Evolutionary conservation across 2,113 vertebrate species (phyloP), one percentile per base, ranked within the genome.

Genomic region (Peromyscus californicus): DNA sequence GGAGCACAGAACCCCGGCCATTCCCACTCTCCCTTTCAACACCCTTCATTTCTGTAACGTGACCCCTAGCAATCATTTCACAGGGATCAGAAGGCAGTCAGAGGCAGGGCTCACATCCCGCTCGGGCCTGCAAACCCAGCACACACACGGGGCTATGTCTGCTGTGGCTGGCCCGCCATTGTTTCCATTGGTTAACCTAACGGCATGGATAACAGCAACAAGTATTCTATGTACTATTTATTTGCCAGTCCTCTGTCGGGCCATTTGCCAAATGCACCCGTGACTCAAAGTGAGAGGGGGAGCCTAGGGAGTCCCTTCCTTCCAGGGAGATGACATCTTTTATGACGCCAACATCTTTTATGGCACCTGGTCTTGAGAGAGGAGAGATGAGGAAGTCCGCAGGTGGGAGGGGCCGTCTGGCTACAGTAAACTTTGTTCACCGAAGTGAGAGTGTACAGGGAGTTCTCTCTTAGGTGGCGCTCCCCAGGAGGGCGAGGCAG

Each of bases 1-100:
- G 57, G 36, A 51, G 63, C 45, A 4, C 0, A 1, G 57, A 91
- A n/a, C 22, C 0, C 2, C 45, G 45, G 0, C 29, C 17, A 31
- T 10, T 26, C 74, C 45, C 0, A 0, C n/a, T 59, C 76, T 67
- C 9, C 6, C 11, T n/a, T 70, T 42, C 7, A 7, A 59, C 33
- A 2, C 69, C 85, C 29, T 33, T 74, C 21, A 19, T 72, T 36
- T 90, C 90, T 36, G 8, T 26, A 7, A 4, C 29, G 2, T 2
- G 2, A 6, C 67, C 75, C 72, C 26, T 2, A 6, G 33, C 4
- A 22, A 0, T 21, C 9, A 1, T 76, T 39, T n/a, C n/a, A 15
- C 19, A 11, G 10, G 4, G 22, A 70, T n/a, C 91, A 26, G 5
- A n/a, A 82, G 75, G 33, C 63, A 63, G 61, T 74, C 76, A 78